phyloP scores from a whole-genome alignment of 2,888 invertebrate genomes.

The Spodoptera exigua region DNA sequence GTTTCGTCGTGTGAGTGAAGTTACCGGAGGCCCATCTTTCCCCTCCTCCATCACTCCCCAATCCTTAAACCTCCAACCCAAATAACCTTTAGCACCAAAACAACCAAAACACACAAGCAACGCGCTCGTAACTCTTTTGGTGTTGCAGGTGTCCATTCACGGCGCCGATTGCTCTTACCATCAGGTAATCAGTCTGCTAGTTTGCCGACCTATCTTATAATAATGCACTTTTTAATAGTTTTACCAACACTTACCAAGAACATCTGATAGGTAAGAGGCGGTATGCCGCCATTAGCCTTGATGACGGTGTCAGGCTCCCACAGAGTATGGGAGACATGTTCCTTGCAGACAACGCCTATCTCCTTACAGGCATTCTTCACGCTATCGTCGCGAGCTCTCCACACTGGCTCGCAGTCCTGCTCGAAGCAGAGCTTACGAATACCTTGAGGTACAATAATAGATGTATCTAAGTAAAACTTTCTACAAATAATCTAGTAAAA shows the following conservation, averaged over 20 bases:
- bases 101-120: background rate
- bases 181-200: too few relatives aligned
- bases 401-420: constrained; percentile 93
- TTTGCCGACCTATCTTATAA: background rate
- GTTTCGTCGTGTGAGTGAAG: too few relatives aligned
- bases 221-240: background rate
- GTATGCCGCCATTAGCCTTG: constrained; percentile 91
- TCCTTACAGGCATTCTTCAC: constrained; percentile 89
- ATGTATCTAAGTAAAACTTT: too few relatives aligned
- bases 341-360: constrained; percentile 87
- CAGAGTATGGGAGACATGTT: constrained; percentile 92
- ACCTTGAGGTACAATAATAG: too few relatives aligned
- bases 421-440: constrained; percentile 89
- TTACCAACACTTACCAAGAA: constrained; percentile 86
- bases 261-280: constrained; percentile 92
- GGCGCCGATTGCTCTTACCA: too few relatives aligned
- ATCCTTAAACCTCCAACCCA: too few relatives aligned
- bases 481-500: too few relatives aligned
- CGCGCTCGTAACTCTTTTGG: too few relatives aligned
- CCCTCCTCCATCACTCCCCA: too few relatives aligned
- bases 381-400: constrained; percentile 90
- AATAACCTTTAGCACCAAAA: background rate
- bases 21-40: too few relatives aligned
- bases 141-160: too few relatives aligned
- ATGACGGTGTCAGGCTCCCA: constrained; percentile 92